These are phyloP conservation scores for Oreochromis niloticus DNA, from an alignment of 2,113 vertebrate genomes.

Conservation along the genomic window DNA sequence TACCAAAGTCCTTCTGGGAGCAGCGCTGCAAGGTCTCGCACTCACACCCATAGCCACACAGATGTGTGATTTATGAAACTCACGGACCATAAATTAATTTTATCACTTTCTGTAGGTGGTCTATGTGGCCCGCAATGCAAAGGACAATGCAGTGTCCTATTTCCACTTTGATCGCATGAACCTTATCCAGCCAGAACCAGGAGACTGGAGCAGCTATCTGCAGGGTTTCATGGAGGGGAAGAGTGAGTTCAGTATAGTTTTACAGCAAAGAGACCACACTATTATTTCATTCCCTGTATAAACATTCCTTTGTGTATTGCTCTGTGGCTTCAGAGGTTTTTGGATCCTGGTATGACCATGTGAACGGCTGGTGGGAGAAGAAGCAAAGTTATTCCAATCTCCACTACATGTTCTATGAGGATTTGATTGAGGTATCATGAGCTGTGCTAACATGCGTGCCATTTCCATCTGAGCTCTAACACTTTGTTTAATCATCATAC, in stretches of 20 bases:
- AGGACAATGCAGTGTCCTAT: constrained; percentile 82
- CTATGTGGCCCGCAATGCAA: constrained; percentile 83
- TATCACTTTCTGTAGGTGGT: constrained; percentile 64
- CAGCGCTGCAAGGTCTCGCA: constrained; percentile 70
- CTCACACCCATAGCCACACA: background rate
- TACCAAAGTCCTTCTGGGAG: constrained; percentile 79
- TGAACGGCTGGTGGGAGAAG: constrained; percentile 79
- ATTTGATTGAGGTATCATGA: constrained; percentile 72
- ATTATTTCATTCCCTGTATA: background rate
- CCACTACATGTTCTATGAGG: constrained; percentile 77
- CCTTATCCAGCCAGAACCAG: constrained; percentile 67
- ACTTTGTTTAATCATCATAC: background rate
- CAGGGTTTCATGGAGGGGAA: constrained; percentile 76
- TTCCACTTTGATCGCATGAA: constrained; percentile 85
- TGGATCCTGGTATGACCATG: constrained; percentile 78
- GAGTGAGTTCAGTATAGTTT: background rate
- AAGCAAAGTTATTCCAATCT: constrained; percentile 52
- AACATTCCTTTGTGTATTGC: background rate
- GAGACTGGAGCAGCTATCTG: constrained; percentile 74
- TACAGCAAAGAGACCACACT: background rate
- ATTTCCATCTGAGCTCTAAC: background rate
- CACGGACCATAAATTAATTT: background rate
- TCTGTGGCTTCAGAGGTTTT: constrained; percentile 56
- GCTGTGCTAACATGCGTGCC: background rate
- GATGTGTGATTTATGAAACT: background rate